Base-by-base conservation (phyloP, 2,797 vertebrate genomes). In the Danio aesculapii region DNA sequence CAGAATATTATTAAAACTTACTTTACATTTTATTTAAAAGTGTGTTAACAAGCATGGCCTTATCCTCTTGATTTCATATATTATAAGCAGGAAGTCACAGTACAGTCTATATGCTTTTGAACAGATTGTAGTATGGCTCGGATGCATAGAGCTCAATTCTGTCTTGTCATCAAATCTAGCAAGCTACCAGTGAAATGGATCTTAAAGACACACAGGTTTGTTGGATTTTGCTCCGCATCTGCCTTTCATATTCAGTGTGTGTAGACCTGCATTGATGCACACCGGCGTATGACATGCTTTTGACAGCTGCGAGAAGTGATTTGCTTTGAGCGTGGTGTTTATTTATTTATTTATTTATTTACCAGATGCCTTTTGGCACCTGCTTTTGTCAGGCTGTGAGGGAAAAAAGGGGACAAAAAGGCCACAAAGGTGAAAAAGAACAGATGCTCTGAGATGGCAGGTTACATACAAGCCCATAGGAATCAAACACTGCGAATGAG, bases 281-380 rank as follows among this genome's bases (percentile, higher is more conserved):
- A 39, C 53, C 43, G 77, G 49, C 9, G 21, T 77, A 61, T 63
- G 74, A 58, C 64, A 79, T 64, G 67, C 73, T 85, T 83, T 77
- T 84, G 78, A 84, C 61, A 81, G 77, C 64, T 52, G 19, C 14
- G 59, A 78, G 78, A 79, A 77, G 83, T 58, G 77, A 75, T 84
- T 84, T 84, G 70, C 83, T 68, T 63, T 75, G 49, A 81, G 78
- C 46, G 6, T 58, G 77, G 77, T 81, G 73, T 75, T 53, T 78
- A 57, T 83, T 64, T 72, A 76, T 30, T 21, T 81, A 76, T n/a
- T n/a, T n/a, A n/a, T 75, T 52, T 78, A 57, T 83, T 64, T 71
- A 76, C 43, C 41, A 83, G 77, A 83, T 61, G 70, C 77, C 16
- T 84, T 81, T 71, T 16, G 19, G 61, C 64, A 75, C 21, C n/a